Conservation (phyloP, 2,113 vertebrate genomes). For the Cochlearius cochlearius region DNA sequence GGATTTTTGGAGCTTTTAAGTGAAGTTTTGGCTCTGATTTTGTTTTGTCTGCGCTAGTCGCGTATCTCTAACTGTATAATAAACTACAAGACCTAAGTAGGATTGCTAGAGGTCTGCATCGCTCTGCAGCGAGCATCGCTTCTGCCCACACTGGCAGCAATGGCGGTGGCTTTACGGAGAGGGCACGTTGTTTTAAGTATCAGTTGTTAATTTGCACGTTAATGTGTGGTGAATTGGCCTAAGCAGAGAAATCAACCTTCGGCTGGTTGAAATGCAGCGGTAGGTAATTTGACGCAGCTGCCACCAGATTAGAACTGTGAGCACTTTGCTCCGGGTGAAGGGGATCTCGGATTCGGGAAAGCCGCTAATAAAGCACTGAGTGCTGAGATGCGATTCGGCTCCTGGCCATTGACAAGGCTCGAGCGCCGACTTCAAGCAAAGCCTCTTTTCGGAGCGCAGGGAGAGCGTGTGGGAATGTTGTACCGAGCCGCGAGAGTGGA, state of each 20-base stretch:
- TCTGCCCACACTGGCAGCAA: not conserved
- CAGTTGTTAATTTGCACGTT: not conserved
- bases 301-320: not conserved
- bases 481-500: not conserved
- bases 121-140: not conserved
- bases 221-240: not conserved
- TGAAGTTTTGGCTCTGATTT: constrained; percentile 18
- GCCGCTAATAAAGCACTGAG: not conserved
- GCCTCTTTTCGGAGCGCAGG: not conserved
- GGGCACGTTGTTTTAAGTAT: not conserved
- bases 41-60: constrained; percentile 31
- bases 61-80: constrained; percentile 2
- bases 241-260: not conserved
- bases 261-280: not conserved
- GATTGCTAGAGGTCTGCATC: not conserved
- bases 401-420: not conserved
- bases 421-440: not conserved
- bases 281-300: not conserved
- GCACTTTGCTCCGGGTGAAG: not conserved
- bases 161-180: not conserved
- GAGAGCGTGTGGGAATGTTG: not conserved
- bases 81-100: not conserved
- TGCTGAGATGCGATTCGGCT: not conserved
- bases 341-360: not conserved
- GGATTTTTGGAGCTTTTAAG: not conserved